A percentile compares a stretch with the other conserved stretches of the same genome.
phyloP scores from a whole-genome alignment of 1,140 invertebrate species.

The Paracyclopina nana region DNA sequence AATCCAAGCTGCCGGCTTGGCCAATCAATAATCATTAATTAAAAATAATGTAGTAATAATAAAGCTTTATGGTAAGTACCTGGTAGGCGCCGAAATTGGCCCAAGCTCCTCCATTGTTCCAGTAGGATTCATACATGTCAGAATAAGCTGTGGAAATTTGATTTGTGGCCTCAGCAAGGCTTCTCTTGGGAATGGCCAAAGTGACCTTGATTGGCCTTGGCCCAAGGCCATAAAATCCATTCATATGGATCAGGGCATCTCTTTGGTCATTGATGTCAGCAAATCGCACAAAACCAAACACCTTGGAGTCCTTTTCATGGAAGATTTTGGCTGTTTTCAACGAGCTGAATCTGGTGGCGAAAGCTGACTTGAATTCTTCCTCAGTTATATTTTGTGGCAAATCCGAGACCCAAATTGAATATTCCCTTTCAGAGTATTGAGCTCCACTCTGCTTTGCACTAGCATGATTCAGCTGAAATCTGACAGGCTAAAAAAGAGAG shows the following conservation, averaged over 20 bases:
- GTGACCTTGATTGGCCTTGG: slow-evolving; percentile 10
- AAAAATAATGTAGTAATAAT: too few relatives aligned
- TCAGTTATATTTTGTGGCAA: not conserved
- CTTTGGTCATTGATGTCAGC: slow-evolving; percentile 13
- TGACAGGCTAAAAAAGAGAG: not conserved
- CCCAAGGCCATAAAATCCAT: slow-evolving; percentile 14
- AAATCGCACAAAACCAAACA: slow-evolving; percentile 9
- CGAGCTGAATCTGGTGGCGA: not conserved
- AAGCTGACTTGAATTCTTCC: not conserved
- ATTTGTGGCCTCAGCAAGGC: too few relatives aligned
- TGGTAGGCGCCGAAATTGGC: too few relatives aligned
- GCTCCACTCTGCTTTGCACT: slow-evolving; percentile 1
- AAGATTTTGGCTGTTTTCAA: not conserved
- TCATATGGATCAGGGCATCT: slow-evolving; percentile 16
- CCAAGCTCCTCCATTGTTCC: too few relatives aligned
- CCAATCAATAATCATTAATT: too few relatives aligned
- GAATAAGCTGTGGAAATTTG: too few relatives aligned
- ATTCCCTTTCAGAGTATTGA: not conserved
- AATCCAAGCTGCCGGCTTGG: too few relatives aligned
- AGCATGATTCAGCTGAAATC: not conserved
- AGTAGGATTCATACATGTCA: too few relatives aligned
- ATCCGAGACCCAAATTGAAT: not conserved
- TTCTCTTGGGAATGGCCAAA: too few relatives aligned
- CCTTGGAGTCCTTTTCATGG: not conserved
- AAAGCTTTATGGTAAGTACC: too few relatives aligned